Conservation (phyloP, 2,113 vertebrate species). For the Sinocyclocheilus anophthalmus region DNA sequence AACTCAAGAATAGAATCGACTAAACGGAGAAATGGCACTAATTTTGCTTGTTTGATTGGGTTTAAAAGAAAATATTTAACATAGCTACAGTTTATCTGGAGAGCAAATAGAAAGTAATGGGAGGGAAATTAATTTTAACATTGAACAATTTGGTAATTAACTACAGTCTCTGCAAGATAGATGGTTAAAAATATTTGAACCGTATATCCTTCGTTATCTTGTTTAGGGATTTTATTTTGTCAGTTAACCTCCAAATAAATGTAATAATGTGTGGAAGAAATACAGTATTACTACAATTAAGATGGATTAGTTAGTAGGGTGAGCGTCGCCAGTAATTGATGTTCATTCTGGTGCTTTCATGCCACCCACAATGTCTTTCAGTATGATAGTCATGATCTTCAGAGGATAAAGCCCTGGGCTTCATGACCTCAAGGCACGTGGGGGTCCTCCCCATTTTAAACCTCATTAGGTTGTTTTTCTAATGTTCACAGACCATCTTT, state of each 20-base stretch:
- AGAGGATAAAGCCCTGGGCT: slow-evolving; percentile 15
- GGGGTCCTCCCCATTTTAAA: not conserved
- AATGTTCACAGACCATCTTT: not conserved
- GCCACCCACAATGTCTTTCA: slow-evolving; percentile 3
- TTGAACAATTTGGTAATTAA: not conserved
- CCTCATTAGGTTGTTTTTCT: slow-evolving; percentile 4
- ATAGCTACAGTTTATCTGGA: too few relatives aligned
- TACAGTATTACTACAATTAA: not conserved
- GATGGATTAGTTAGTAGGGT: not conserved
- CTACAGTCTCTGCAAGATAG: not conserved
- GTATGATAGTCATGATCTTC: not conserved
- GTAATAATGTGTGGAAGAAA: not conserved
- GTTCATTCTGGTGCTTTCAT: not conserved
- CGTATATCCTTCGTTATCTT: too few relatives aligned
- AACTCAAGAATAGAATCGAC: slow-evolving; percentile 56
- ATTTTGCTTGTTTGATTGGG: slow-evolving; percentile 15
- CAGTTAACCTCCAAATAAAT: not conserved
- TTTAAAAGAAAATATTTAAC: not conserved
- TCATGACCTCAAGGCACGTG: not conserved
- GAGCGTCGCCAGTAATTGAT: not conserved
- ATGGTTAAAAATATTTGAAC: not conserved
- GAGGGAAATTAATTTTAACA: too few relatives aligned
- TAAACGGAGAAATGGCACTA: slow-evolving; percentile 21
- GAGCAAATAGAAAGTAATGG: too few relatives aligned
- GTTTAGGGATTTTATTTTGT: not conserved